Evolutionary conservation across 1,140 invertebrate genomes (phyloP).

Genomic region (Wasmannia auropunctata): DNA sequence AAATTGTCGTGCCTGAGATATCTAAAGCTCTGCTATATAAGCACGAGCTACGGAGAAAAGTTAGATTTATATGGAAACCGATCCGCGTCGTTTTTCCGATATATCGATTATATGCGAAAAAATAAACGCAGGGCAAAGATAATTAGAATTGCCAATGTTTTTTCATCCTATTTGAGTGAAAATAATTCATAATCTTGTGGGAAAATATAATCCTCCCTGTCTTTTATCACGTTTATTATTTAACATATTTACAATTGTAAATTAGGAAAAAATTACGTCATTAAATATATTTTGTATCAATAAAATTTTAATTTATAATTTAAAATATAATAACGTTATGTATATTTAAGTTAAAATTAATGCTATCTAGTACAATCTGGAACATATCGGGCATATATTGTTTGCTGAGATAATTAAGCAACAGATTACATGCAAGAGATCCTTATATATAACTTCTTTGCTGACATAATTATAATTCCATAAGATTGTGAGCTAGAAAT

Average conservation of each 20-base stretch:
- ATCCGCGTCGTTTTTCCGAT: background rate
- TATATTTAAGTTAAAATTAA: background rate
- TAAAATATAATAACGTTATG: background rate
- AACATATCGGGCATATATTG: background rate
- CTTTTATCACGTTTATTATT: background rate
- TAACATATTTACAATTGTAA: background rate
- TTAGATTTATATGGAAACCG: slow-evolving; percentile 27
- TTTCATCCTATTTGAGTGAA: background rate
- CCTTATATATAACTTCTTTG: background rate
- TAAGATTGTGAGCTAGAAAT: background rate
- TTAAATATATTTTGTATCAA: background rate
- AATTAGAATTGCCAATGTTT: background rate
- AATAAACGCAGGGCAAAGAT: background rate
- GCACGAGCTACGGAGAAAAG: slow-evolving; percentile 1
- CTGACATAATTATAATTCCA: background rate
- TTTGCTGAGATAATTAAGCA: background rate
- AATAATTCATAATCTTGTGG: background rate
- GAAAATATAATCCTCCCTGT: background rate
- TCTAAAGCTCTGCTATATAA: slow-evolving; percentile 22
- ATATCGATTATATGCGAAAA: background rate
- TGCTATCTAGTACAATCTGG: background rate
- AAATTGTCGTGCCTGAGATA: background rate
- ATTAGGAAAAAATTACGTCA: background rate
- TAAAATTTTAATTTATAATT: background rate
- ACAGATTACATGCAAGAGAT: background rate